Evolutionary conservation across 2,888 invertebrate genomes (phyloP).

Genomic region (Cephus nigrinus): DNA sequence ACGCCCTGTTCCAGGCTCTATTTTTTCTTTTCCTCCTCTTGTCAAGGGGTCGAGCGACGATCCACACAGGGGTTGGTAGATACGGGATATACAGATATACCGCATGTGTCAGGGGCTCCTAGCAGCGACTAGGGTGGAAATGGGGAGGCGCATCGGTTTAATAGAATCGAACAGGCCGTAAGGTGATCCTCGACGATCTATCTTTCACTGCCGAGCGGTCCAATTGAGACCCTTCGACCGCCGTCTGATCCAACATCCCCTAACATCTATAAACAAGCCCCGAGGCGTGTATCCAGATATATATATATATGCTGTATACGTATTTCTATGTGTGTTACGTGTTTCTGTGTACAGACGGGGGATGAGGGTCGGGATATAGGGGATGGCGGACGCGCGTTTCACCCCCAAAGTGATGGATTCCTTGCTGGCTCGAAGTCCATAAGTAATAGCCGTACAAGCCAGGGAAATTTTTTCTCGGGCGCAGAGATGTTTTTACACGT

Average conservation of each 20-base stretch:
- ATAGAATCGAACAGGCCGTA: slow-evolving; percentile 63
- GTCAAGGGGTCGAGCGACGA: not conserved
- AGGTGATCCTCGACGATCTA: slow-evolving; percentile 62
- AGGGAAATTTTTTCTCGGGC: too few species aligned
- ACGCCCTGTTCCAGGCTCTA: too few species aligned
- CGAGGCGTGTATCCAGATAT: not conserved
- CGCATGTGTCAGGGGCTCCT: slow-evolving; percentile 7
- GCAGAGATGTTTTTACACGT: slow-evolving; percentile 1
- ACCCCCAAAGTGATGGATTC: slow-evolving; percentile 40
- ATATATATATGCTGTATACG: not conserved
- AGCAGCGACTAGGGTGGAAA: too few species aligned
- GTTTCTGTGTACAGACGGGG: too few species aligned
- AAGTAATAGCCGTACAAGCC: slow-evolving; percentile 29
- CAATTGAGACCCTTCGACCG: slow-evolving; percentile 52
- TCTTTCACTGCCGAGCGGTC: slow-evolving; percentile 57
- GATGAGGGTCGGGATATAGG: slow-evolving; percentile 9
- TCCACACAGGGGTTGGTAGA: not conserved
- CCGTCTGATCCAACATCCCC: slow-evolving; percentile 43
- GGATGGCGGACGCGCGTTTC: slow-evolving; percentile 22
- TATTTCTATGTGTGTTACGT: too few species aligned
- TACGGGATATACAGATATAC: not conserved
- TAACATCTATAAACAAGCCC: slow-evolving; percentile 50
- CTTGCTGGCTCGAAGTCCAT: slow-evolving; percentile 30
- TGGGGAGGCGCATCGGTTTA: slow-evolving; percentile 46
- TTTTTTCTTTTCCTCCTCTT: not conserved